Percentiles rank a stretch among this genome's conserved stretches.
These are phyloP conservation scores for Oryzias javanicus DNA, from an alignment of 2,113 vertebrate genomes.

Conservation along the genomic window DNA sequence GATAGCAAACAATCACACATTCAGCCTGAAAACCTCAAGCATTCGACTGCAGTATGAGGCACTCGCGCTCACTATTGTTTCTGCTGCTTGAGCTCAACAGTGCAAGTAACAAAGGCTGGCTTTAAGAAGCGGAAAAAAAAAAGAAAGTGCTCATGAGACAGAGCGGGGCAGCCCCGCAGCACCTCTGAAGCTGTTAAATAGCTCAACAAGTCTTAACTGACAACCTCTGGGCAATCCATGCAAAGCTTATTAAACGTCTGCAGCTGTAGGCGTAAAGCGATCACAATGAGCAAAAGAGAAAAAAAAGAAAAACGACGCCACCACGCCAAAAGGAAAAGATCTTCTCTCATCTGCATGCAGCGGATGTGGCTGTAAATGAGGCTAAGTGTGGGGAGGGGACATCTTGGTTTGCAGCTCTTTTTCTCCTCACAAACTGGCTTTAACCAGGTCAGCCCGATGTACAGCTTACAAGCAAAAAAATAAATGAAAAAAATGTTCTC, in stretches of 20 bases:
- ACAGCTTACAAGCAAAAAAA: too few species aligned
- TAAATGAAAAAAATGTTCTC: too few species aligned
- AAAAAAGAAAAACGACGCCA: neutral
- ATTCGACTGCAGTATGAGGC: conserved; percentile 4
- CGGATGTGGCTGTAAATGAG: conserved; percentile 26
- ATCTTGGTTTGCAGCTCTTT: conserved; percentile 38
- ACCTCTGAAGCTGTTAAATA: conserved; percentile 24
- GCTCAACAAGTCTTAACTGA: conserved; percentile 33
- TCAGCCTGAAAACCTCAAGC: too few species aligned
- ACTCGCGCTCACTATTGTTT: neutral
- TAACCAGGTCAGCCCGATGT: conserved; percentile 27
- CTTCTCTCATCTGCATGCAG: conserved; percentile 43
- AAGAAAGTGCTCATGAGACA: conserved; percentile 3
- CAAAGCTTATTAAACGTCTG: conserved; percentile 18
- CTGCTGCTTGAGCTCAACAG: neutral
- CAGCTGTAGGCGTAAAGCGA: conserved; percentile 17
- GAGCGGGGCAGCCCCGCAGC: conserved; percentile 12
- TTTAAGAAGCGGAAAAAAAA: conserved; percentile 19
- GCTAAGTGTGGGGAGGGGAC: conserved; percentile 28
- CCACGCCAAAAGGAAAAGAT: conserved; percentile 10
- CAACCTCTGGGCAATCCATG: conserved; percentile 22
- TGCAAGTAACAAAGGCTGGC: conserved; percentile 6
- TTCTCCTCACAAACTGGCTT: conserved; percentile 18
- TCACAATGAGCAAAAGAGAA: neutral
- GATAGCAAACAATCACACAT: too few species aligned